Conservation (phyloP, 2,113 vertebrate genomes). For the Pelobates fuscus region DNA sequence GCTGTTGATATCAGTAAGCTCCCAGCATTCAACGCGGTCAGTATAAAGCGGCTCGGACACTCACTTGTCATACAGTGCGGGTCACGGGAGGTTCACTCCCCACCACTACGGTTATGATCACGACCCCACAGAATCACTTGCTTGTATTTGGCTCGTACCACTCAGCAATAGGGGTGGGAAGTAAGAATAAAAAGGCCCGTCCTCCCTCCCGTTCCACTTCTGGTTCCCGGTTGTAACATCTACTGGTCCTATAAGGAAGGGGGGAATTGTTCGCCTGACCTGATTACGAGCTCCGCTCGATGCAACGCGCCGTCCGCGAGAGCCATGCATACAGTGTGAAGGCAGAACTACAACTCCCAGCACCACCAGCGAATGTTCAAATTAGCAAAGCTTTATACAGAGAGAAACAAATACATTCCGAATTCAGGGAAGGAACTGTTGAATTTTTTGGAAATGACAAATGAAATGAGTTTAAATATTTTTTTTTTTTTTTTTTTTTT, state of each 20-base stretch:
- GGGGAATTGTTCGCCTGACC: neutral
- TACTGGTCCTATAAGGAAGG: neutral
- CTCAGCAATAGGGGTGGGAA: too few species aligned
- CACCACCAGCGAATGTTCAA: neutral
- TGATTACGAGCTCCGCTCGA: neutral
- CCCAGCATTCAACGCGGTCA: too few species aligned
- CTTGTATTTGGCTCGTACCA: too few species aligned
- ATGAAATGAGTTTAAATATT: too few species aligned
- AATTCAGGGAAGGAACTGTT: too few species aligned
- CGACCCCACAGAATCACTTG: too few species aligned
- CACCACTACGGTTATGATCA: neutral
- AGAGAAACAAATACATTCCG: neutral
- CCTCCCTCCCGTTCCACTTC: too few species aligned
- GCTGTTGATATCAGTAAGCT: too few species aligned
- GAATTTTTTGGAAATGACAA: too few species aligned
- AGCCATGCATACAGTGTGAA: neutral
- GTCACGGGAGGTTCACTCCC: neutral
- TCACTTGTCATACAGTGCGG: neutral
- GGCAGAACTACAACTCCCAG: neutral
- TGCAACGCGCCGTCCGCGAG: neutral
- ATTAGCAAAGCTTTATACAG: neutral
- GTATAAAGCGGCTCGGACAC: neutral
- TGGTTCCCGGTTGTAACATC: neutral
- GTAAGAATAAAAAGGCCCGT: too few species aligned
- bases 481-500: too few species aligned